A percentile compares a stretch with the other conserved stretches of the same genome.
phyloP scores from a whole-genome alignment of 2,113 vertebrate species.

The Marmota flaviventris region DNA sequence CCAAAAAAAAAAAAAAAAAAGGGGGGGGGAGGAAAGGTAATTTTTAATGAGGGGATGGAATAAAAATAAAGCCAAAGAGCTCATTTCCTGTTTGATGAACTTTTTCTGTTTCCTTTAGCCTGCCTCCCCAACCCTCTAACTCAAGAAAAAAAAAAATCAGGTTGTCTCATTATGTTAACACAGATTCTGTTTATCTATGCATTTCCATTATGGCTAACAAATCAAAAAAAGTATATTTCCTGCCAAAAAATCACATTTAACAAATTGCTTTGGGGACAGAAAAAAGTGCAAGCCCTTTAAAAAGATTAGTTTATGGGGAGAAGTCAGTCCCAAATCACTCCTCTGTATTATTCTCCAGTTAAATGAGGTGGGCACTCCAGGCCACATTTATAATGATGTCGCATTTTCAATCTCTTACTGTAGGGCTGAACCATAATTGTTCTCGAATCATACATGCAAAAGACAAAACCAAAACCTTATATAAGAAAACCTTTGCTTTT shows the following conservation, averaged over 20 bases:
- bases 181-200: slow-evolving; percentile 50
- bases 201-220: slow-evolving; percentile 17
- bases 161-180: slow-evolving; percentile 17
- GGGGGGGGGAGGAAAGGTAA: background rate
- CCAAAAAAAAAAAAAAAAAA: too few species aligned
- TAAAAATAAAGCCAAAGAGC: slow-evolving; percentile 17
- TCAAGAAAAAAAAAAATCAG: background rate
- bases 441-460: slow-evolving; percentile 21
- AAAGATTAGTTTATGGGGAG: slow-evolving; percentile 51
- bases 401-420: background rate
- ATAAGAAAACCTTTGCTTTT: slow-evolving; percentile 27
- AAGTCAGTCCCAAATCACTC: background rate
- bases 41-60: background rate
- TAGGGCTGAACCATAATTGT: background rate
- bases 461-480: slow-evolving; percentile 7
- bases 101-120: background rate
- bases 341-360: background rate
- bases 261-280: slow-evolving; percentile 57
- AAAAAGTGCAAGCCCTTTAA: slow-evolving; percentile 38
- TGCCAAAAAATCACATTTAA: slow-evolving; percentile 57
- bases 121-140: background rate
- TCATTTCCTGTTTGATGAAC: background rate
- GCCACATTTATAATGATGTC: background rate
- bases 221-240: background rate
- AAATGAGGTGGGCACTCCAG: background rate